Evolutionary conservation across 2,797 vertebrate species (phyloP), one percentile per base, ranked within the genome.

Genomic region (Myotis myotis): DNA sequence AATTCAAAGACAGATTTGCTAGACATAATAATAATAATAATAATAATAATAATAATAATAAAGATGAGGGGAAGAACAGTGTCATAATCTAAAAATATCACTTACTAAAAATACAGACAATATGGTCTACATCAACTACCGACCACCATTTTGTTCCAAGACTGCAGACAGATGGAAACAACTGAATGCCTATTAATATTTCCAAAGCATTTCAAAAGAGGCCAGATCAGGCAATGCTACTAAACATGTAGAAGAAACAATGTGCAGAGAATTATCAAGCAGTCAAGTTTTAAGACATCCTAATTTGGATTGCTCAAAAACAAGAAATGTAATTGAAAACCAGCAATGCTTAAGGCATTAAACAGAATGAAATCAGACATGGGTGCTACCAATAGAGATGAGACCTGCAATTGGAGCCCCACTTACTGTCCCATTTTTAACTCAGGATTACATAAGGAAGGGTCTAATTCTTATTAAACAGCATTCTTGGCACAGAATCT

Each of bases 61-160:
- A 85, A 68, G 20, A 91, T 38, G n/a, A 78, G 7, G 30, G 38
- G 3, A 20, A 70, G 6, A 53, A 38, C 0, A 28, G 8, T 33
- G 28, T 28, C 20, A 71, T 70, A 87, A 80, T 60, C n/a, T 89
- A 44, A 91, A 93, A 71, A 6, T 17, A 30, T 51, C 51, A 28
- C n/a, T 83, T 90, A 36, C 28, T 95, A 86, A 70, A 88, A 55
- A 80, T 30, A 84, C 12, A 53, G n/a, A 80, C 75, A 33, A 82
- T 82, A n/a, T 1, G 0, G 5, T 71, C 30, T 36, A 36, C 7
- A 22, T 3, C 41, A 44, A n/a, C 47, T 60, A 49, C 22, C 16
- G 22, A n/a, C 33, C 33, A 68, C 64, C 49, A 53, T 68, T 49
- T 82, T 83, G 15, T 90, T 79, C 74, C 6, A 75, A 38, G 60